Evolutionary conservation across 2,797 vertebrate species (phyloP).

Genomic region (Hozukius guyotensis): DNA sequence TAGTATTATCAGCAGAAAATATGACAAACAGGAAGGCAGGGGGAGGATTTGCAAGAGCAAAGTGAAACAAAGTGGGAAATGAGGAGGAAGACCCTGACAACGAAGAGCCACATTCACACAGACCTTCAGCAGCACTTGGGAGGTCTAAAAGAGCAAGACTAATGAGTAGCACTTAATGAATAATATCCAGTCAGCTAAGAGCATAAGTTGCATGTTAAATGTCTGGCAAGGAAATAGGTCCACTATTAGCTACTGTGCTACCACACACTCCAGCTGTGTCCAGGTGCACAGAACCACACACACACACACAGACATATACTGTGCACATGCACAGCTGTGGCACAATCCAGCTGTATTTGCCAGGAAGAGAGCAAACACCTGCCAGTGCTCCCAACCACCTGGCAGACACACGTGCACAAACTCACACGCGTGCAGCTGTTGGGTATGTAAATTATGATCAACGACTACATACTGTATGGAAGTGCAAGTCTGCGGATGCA

Average conservation of each 20-base stretch:
- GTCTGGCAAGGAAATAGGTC: slow-evolving; percentile 53
- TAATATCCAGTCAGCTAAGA: slow-evolving; percentile 47
- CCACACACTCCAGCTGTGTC: slow-evolving; percentile 63
- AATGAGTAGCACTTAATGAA: slow-evolving; percentile 50
- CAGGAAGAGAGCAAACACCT: slow-evolving; percentile 74
- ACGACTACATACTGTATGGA: slow-evolving; percentile 25
- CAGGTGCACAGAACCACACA: slow-evolving; percentile 68
- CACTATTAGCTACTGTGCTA: slow-evolving; percentile 66
- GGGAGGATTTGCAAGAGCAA: not conserved
- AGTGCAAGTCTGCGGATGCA: slow-evolving; percentile 31
- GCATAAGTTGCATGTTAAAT: slow-evolving; percentile 56
- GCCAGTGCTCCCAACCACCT: slow-evolving; percentile 74
- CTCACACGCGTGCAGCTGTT: slow-evolving; percentile 59
- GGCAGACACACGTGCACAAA: slow-evolving; percentile 57
- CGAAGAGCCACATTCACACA: slow-evolving; percentile 2
- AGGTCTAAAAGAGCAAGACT: slow-evolving; percentile 35
- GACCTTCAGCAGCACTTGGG: slow-evolving; percentile 4
- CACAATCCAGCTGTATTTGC: slow-evolving; percentile 74
- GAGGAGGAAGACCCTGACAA: slow-evolving; percentile 1
- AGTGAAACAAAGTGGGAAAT: slow-evolving; percentile 12
- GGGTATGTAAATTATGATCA: slow-evolving; percentile 48
- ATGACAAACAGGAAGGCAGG: not conserved
- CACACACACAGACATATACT: not conserved
- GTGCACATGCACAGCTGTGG: slow-evolving; percentile 66
- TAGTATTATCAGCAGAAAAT: slow-evolving; percentile 26